A percentile compares a stretch with the other conserved stretches of the same genome.
Evolutionary conservation across 1,140 invertebrate species (phyloP).

Genomic region (Drosophila tsacasi): DNA sequence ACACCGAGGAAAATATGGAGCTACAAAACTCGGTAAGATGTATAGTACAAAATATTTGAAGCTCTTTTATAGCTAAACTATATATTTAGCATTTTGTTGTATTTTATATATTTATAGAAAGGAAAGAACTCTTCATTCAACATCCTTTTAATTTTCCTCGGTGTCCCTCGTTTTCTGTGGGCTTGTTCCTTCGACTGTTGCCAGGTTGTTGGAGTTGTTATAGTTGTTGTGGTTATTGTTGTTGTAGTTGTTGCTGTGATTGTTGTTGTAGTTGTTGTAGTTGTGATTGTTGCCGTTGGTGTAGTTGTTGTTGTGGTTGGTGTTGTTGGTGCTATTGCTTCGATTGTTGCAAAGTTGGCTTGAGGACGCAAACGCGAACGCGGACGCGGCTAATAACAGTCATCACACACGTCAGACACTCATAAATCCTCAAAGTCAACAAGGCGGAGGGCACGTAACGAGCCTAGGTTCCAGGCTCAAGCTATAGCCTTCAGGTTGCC

Average conservation of each 20-base stretch:
- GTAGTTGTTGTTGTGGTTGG: not conserved
- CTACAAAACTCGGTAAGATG: not conserved
- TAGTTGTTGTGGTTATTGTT: conserved; percentile 4
- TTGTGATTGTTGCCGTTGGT: not conserved
- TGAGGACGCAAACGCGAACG: conserved; percentile 36
- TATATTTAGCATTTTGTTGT: not conserved
- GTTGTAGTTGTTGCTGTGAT: conserved; percentile 13
- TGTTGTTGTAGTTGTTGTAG: conserved; percentile 14
- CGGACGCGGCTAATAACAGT: conserved; percentile 81
- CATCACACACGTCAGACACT: conserved; percentile 84
- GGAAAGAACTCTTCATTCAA: not conserved
- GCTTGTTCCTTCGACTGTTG: not conserved
- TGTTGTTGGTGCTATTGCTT: conserved; percentile 7
- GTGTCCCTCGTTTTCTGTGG: conserved; percentile 3
- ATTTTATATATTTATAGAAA: too few relatives aligned
- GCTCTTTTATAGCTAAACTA: not conserved
- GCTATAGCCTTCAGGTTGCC: not conserved
- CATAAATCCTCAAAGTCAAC: conserved; percentile 84
- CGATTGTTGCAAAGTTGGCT: conserved; percentile 24
- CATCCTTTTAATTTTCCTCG: not conserved
- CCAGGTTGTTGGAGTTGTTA: conserved; percentile 19
- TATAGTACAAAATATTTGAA: not conserved
- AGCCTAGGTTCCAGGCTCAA: conserved; percentile 27
- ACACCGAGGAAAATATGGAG: conserved; percentile 1
- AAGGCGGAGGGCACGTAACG: conserved; percentile 56